Evolutionary conservation across 2,797 vertebrate species (phyloP).

Genomic region (Vespertilio murinus): DNA sequence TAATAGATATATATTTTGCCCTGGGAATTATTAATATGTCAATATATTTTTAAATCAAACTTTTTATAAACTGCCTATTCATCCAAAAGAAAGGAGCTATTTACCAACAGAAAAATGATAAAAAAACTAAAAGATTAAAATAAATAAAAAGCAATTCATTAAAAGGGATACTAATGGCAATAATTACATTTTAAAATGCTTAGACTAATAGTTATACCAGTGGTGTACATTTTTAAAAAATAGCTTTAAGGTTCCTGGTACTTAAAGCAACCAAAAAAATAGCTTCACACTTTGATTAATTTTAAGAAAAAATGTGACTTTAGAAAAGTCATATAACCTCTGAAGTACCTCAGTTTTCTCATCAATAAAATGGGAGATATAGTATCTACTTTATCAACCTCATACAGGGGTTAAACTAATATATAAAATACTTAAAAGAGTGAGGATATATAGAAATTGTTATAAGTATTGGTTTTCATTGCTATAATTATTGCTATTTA

Average conservation of each 20-base stretch:
- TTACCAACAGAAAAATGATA: conserved; percentile 6
- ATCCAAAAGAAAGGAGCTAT: background rate
- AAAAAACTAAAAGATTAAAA: conserved; percentile 4
- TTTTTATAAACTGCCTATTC: background rate
- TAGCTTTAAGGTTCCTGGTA: background rate
- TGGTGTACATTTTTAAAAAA: background rate
- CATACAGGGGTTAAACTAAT: background rate
- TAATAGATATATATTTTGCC: background rate
- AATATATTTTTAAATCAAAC: background rate
- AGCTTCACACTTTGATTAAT: background rate
- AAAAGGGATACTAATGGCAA: background rate
- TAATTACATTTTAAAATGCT: background rate
- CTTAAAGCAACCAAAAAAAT: background rate
- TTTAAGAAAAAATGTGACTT: background rate
- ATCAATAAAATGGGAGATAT: background rate
- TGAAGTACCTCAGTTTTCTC: background rate
- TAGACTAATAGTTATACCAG: background rate
- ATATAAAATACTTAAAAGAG: background rate
- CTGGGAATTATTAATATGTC: background rate
- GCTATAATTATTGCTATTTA: background rate
- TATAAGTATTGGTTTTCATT: background rate
- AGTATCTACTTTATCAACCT: background rate
- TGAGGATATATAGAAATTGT: background rate
- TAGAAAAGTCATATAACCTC: conserved; percentile 4
- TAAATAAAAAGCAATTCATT: background rate